Conservation (phyloP, 2,113 vertebrate genomes). For the Mustela nigripes region DNA sequence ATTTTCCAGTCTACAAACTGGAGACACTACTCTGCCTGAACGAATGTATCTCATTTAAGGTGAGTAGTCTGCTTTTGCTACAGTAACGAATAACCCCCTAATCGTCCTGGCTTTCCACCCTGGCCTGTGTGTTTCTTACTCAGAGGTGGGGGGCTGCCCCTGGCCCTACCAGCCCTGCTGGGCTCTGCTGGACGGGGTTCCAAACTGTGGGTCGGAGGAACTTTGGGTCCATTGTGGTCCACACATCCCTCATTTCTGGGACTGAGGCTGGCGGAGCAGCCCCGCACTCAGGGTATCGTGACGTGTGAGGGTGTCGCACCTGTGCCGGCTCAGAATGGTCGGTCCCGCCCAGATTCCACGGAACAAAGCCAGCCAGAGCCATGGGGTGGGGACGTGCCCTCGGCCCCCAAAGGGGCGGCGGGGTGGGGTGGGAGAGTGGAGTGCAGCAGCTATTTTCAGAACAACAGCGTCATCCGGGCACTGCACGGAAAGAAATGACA, state of each 20-base stretch:
- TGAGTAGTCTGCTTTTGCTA: background rate
- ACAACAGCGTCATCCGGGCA: rapidly evolving
- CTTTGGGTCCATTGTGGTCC: too few relatives aligned
- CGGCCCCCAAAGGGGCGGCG: rapidly evolving
- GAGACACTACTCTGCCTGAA: background rate
- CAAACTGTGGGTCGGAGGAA: rapidly evolving
- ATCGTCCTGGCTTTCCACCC: background rate
- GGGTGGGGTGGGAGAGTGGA: rapidly evolving
- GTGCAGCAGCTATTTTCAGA: rapidly evolving
- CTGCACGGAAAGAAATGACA: rapidly evolving
- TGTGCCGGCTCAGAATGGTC: background rate
- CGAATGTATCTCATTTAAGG: background rate
- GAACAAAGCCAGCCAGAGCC: too few relatives aligned
- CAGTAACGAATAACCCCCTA: background rate
- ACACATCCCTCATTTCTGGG: background rate
- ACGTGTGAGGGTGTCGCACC: too few relatives aligned
- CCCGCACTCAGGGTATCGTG: rapidly evolving
- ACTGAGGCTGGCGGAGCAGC: background rate
- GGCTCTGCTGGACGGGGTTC: background rate
- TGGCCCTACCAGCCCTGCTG: background rate
- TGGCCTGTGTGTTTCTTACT: background rate
- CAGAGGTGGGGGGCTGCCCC: background rate
- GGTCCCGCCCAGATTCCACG: background rate
- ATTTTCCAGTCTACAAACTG: background rate
- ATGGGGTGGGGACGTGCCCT: rapidly evolving